These are phyloP conservation scores for Drosophila athabasca DNA, from an alignment of 1,140 invertebrate species.

Conservation along the genomic window DNA sequence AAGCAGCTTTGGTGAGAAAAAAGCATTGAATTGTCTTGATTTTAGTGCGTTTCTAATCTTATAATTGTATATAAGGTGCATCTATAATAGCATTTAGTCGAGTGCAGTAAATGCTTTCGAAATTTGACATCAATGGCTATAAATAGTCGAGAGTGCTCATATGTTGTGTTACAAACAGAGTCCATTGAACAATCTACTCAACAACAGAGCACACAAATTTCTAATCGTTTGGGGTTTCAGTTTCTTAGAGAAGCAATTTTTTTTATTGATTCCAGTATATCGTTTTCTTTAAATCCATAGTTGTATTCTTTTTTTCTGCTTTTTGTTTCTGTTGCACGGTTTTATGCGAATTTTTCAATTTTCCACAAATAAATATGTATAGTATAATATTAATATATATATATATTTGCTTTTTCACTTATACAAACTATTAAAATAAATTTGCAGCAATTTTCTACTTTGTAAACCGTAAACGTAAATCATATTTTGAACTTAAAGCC, in stretches of 20 bases:
- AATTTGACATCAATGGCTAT: conserved; percentile 54
- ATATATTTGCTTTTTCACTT: conserved; percentile 66
- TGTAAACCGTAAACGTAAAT: conserved; percentile 69
- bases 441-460: conserved; percentile 74
- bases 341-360: conserved; percentile 43
- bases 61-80: conserved; percentile 39
- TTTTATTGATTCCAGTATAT: conserved; percentile 49
- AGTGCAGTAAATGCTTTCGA: conserved; percentile 49
- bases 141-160: conserved; percentile 15
- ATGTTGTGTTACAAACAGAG: conserved; percentile 18
- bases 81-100: conserved; percentile 27
- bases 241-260: conserved; percentile 47
- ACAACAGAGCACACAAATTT: conserved; percentile 17
- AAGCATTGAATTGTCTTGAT: conserved; percentile 40
- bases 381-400: conserved; percentile 63
- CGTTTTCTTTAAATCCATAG: conserved; percentile 55
- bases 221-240: neutral
- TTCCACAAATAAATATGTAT: conserved; percentile 70
- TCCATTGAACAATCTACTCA: conserved; percentile 4
- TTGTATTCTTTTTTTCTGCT: conserved; percentile 40
- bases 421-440: conserved; percentile 73
- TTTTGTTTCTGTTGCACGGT: conserved; percentile 26
- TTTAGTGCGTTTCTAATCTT: conserved; percentile 33
- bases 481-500: conserved; percentile 77
- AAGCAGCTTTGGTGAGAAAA: conserved; percentile 74